phyloP scores from a whole-genome alignment of 64 coral and sea anemone genomes.

The Cladopsammia gracilis region DNA sequence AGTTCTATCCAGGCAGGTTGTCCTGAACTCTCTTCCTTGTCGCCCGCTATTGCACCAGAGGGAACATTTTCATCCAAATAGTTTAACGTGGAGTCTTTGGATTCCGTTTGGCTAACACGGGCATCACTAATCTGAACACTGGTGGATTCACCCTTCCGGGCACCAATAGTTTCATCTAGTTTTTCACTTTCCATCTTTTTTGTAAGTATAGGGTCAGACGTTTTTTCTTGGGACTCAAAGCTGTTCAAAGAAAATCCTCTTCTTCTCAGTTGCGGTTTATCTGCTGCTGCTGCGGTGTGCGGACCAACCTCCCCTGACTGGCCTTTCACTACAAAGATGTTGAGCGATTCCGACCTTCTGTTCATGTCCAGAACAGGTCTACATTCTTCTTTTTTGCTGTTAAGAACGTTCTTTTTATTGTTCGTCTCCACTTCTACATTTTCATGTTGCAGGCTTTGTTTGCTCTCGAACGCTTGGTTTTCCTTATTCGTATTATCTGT shows the following conservation, averaged over 20 bases:
- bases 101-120: background rate
- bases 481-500: background rate
- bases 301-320: background rate
- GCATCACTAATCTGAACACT: background rate
- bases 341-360: constrained; percentile 21
- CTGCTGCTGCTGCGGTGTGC: background rate
- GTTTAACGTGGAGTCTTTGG: background rate
- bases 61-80: background rate
- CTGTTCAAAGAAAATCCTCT: background rate
- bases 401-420: background rate
- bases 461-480: background rate
- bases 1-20: constrained; percentile 73
- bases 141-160: background rate
- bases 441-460: background rate
- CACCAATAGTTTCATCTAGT: background rate
- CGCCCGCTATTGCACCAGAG: background rate
- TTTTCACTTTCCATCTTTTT: background rate
- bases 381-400: background rate
- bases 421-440: background rate
- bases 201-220: background rate
- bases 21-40: background rate
- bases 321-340: background rate
- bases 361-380: background rate
- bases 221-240: background rate
- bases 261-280: background rate